Evolutionary conservation across 2,113 vertebrate species (phyloP).

Genomic region (Eonycteris spelaea): DNA sequence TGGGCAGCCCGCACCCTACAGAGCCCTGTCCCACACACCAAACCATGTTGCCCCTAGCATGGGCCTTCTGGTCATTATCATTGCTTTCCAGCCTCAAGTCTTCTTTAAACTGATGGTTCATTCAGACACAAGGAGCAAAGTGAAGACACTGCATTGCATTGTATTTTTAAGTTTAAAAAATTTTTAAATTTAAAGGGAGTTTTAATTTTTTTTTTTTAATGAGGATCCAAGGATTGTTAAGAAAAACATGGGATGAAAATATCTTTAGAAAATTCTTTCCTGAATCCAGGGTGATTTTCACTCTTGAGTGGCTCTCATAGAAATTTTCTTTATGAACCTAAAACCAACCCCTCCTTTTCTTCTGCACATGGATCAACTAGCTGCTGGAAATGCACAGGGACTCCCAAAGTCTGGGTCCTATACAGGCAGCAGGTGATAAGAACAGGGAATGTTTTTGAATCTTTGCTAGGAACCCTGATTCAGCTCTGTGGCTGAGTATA

Average conservation of each 20-base stretch:
- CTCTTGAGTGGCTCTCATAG: background rate
- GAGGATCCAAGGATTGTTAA: background rate
- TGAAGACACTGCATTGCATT: background rate
- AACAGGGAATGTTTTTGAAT: background rate
- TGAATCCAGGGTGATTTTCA: background rate
- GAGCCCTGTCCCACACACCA: background rate
- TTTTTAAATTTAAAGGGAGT: background rate
- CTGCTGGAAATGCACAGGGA: background rate
- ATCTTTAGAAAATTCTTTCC: background rate
- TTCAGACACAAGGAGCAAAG: background rate
- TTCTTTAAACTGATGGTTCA: background rate
- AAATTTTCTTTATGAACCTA: background rate
- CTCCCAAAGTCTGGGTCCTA: background rate
- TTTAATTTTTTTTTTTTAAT: background rate
- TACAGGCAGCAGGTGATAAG: background rate
- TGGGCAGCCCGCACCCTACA: fast-evolving
- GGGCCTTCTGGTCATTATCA: background rate
- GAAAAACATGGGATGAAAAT: background rate
- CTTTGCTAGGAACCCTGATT: background rate
- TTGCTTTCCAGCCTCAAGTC: background rate
- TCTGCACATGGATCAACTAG: background rate
- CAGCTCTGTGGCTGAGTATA: background rate
- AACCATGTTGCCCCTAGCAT: background rate
- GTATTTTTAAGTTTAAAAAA: background rate
- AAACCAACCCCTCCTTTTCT: background rate